Evolutionary conservation across 2,113 vertebrate species (phyloP).

Genomic region (Ptilorrhoa leucosticta): DNA sequence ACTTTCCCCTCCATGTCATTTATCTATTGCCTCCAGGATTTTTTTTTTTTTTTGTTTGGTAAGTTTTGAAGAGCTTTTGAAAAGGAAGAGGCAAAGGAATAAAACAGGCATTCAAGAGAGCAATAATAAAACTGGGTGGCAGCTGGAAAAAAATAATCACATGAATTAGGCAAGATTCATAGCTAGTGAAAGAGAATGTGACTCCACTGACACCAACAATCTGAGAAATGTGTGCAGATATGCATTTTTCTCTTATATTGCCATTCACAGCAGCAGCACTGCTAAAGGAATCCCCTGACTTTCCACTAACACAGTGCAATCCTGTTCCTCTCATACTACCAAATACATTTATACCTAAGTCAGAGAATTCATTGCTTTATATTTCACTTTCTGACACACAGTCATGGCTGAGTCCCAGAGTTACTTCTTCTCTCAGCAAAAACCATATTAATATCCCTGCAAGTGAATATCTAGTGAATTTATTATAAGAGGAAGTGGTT

Average conservation of each 20-base stretch:
- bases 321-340: not conserved
- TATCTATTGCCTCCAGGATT: not conserved
- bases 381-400: slow-evolving; percentile 1
- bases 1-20: not conserved
- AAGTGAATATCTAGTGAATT: not conserved
- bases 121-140: not conserved
- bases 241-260: not conserved
- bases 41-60: not conserved
- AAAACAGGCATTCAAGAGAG: not conserved
- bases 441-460: not conserved
- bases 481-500: not conserved
- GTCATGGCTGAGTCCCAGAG: not conserved
- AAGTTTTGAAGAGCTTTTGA: not conserved
- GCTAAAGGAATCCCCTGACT: not conserved
- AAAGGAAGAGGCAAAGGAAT: not conserved
- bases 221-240: not conserved
- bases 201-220: not conserved
- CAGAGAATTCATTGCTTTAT: not conserved
- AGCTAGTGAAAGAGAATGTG: not conserved
- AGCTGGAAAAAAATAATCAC: not conserved
- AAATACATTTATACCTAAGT: not conserved
- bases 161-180: not conserved
- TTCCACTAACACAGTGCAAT: not conserved
- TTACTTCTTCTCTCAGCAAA: not conserved
- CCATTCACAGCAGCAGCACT: not conserved